phyloP scores from a whole-genome alignment of 2,888 invertebrate species.

The Rutpela maculata region DNA sequence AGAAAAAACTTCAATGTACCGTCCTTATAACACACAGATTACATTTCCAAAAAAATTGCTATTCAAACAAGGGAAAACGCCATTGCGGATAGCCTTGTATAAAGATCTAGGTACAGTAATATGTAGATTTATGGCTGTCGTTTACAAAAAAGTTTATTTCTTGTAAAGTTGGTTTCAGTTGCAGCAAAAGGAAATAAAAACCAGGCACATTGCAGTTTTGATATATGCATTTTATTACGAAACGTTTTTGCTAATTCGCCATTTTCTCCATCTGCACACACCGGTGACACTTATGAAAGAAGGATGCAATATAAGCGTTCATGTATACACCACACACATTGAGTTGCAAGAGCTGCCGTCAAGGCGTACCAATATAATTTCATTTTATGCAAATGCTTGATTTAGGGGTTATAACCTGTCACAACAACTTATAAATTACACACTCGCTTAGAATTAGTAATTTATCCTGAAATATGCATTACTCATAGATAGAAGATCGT shows the following conservation, averaged over 20 bases:
- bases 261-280: background rate
- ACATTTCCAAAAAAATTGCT: no score
- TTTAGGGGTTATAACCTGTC: constrained; percentile 51
- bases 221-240: constrained; percentile 7
- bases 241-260: constrained; percentile 5
- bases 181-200: background rate
- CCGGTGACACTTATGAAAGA: constrained; percentile 13
- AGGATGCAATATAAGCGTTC: constrained; percentile 8
- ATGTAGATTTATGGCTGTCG: background rate
- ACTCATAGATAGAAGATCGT: background rate
- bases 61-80: no score
- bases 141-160: background rate
- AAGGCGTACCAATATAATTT: constrained; percentile 20
- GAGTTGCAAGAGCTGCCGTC: background rate
- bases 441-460: constrained; percentile 44
- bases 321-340: constrained; percentile 1
- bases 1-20: no score
- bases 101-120: background rate
- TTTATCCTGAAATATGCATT: constrained; percentile 25
- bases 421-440: constrained; percentile 48
- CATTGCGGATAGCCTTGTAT: background rate
- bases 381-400: constrained; percentile 32
- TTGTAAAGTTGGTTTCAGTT: background rate
- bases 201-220: background rate
- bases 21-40: no score